Evolutionary conservation across 2,888 invertebrate genomes (phyloP).

Genomic region (Cheilosia variabilis): DNA sequence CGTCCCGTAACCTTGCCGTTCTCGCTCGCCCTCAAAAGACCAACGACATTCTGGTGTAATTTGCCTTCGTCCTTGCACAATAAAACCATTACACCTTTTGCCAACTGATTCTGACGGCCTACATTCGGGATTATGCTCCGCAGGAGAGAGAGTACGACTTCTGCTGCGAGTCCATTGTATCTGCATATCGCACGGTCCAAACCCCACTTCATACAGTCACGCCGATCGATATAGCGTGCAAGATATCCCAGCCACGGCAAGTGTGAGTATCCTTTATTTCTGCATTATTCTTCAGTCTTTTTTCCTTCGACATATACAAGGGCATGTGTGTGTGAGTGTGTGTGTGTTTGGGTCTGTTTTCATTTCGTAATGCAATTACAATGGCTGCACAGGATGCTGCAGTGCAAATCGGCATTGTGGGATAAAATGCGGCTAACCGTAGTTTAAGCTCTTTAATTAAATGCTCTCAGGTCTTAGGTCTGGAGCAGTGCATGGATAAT

Average conservation of each 20-base stretch:
- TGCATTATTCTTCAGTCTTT: slow-evolving; percentile 18
- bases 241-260: slow-evolving; percentile 1
- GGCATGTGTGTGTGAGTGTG: not conserved
- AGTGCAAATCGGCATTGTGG: slow-evolving; percentile 57
- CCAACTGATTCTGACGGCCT: slow-evolving; percentile 72
- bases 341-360: slow-evolving; percentile 10
- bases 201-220: slow-evolving; percentile 11
- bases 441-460: slow-evolving; percentile 70
- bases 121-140: slow-evolving; percentile 53
- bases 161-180: slow-evolving; percentile 56
- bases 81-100: slow-evolving; percentile 74
- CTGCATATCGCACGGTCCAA: slow-evolving; percentile 15
- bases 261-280: slow-evolving; percentile 46
- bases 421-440: slow-evolving; percentile 62
- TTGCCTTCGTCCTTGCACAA: slow-evolving; percentile 74
- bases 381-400: slow-evolving; percentile 59
- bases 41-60: slow-evolving; percentile 64
- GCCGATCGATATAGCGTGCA: slow-evolving; percentile 52
- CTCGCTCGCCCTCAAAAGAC: slow-evolving; percentile 31
- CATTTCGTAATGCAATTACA: slow-evolving; percentile 68
- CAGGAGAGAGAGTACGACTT: slow-evolving; percentile 30
- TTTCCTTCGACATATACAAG: slow-evolving; percentile 3
- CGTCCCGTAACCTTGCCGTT: slow-evolving; percentile 54
- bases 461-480: slow-evolving; percentile 47
- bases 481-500: slow-evolving; percentile 40